Percentiles rank a stretch among this genome's conserved stretches.
phyloP scores from a whole-genome alignment of 2,888 invertebrate species.

The Pyrgus malvae region DNA sequence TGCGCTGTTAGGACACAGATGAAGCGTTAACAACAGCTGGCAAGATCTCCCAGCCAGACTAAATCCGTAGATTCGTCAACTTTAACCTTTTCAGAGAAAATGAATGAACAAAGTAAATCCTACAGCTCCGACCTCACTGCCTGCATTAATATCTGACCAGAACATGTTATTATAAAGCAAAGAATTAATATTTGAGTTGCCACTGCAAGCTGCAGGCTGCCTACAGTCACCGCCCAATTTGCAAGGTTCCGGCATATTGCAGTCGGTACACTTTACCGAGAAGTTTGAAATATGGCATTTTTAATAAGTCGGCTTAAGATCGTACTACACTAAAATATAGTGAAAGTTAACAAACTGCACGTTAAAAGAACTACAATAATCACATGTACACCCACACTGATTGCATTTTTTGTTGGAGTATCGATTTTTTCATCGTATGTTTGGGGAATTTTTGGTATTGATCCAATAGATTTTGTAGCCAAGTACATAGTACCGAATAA shows the following conservation, averaged over 20 bases:
- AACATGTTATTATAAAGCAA: not conserved
- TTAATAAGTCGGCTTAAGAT: slow-evolving; percentile 8
- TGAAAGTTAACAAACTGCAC: too few relatives aligned
- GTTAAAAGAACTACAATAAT: too few relatives aligned
- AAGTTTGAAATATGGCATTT: slow-evolving; percentile 16
- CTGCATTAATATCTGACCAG: not conserved
- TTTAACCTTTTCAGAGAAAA: not conserved
- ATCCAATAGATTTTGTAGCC: too few relatives aligned
- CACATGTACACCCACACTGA: too few relatives aligned
- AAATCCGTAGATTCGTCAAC: too few relatives aligned
- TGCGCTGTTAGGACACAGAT: too few relatives aligned
- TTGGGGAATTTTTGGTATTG: too few relatives aligned
- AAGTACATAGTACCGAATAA: too few relatives aligned
- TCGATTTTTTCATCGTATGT: too few relatives aligned
- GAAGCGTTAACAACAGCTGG: too few relatives aligned
- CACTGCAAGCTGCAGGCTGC: not conserved
- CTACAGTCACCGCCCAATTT: not conserved
- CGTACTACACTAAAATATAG: not conserved
- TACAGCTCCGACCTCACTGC: not conserved
- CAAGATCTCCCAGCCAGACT: too few relatives aligned
- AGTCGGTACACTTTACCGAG: slow-evolving; percentile 4
- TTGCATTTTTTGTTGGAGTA: too few relatives aligned
- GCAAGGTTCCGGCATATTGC: slow-evolving; percentile 20
- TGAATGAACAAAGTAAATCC: not conserved
- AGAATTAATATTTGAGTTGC: slow-evolving; percentile 6